phyloP scores from a whole-genome alignment of 2,797 vertebrate species.

The Eulemur albifrons region DNA sequence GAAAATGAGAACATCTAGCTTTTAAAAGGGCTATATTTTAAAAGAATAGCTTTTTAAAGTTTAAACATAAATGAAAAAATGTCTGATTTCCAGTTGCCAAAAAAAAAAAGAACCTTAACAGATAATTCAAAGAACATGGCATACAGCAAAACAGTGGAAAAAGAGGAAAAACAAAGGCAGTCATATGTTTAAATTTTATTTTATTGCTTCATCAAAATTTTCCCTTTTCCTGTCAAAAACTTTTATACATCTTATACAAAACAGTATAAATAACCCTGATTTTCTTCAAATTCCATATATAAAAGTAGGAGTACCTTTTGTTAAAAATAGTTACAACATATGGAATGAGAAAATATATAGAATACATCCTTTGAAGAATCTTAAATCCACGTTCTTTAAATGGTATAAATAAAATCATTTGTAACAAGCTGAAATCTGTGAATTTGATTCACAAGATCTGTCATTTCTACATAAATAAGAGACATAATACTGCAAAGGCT shows the following conservation, averaged over 20 bases:
- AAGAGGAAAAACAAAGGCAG: conserved; percentile 79
- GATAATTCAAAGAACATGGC: neutral
- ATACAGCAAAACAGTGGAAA: neutral
- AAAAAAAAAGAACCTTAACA: neutral
- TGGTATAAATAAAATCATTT: conserved; percentile 83
- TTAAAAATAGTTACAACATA: conserved; percentile 81
- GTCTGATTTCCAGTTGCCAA: neutral
- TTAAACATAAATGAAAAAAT: conserved; percentile 28
- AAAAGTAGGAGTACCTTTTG: conserved; percentile 83
- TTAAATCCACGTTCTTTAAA: conserved; percentile 78
- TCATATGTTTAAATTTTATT: conserved; percentile 82
- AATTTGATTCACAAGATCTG: conserved; percentile 75
- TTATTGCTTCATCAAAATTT: conserved; percentile 85
- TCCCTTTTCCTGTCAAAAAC: conserved; percentile 82
- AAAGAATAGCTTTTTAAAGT: conserved; percentile 34
- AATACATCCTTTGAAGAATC: conserved; percentile 73
- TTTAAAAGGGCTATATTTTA: conserved; percentile 4
- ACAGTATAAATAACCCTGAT: conserved; percentile 85
- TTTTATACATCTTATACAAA: conserved; percentile 85
- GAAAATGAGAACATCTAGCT: neutral
- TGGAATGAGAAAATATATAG: conserved; percentile 83
- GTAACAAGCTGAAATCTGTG: conserved; percentile 69
- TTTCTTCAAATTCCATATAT: conserved; percentile 83
- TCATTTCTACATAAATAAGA: conserved; percentile 78
- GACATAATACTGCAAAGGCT: conserved; percentile 78